Conservation (phyloP, 2,113 vertebrate genomes). For the Heterochromis multidens region DNA sequence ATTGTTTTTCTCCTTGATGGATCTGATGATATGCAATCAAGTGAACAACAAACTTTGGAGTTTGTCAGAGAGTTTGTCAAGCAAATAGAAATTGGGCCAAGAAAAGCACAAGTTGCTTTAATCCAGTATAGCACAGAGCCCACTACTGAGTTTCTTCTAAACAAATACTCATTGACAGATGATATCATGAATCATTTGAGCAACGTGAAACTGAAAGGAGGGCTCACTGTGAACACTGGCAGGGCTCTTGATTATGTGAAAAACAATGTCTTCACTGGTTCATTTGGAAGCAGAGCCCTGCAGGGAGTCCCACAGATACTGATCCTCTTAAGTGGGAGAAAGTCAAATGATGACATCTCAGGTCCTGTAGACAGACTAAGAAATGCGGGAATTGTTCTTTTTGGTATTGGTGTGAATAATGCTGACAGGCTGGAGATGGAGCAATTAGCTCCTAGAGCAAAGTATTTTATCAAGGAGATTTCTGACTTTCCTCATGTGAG, state of each 20-base stretch:
- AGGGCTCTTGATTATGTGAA: constrained; percentile 62
- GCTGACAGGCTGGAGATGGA: constrained; percentile 47
- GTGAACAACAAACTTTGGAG: constrained; percentile 44
- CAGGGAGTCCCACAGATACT: constrained; percentile 70
- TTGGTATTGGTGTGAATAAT: constrained; percentile 55
- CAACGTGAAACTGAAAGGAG: constrained; percentile 64
- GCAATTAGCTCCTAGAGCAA: constrained; percentile 42
- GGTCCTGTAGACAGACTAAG: constrained; percentile 39
- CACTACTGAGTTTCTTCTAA: constrained; percentile 58
- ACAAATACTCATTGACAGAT: constrained; percentile 52
- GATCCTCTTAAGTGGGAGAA: constrained; percentile 64
- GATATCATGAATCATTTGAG: constrained; percentile 42
- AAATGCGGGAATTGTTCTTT: constrained; percentile 55
- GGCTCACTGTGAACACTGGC: constrained; percentile 49
- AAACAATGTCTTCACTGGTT: constrained; percentile 56
- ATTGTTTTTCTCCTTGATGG: constrained; percentile 72
- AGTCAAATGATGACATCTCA: constrained; percentile 59
- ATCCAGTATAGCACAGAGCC: constrained; percentile 62
- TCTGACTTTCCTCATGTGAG: constrained; percentile 53
- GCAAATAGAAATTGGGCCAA: constrained; percentile 58
- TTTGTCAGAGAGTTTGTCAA: constrained; percentile 68
- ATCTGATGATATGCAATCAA: constrained; percentile 59
- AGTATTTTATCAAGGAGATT: constrained; percentile 45
- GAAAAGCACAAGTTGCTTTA: constrained; percentile 65
- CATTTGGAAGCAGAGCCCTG: constrained; percentile 64